These are phyloP conservation scores for Bubo blakistoni DNA, from an alignment of 2,113 vertebrate species.

Conservation along the genomic window DNA sequence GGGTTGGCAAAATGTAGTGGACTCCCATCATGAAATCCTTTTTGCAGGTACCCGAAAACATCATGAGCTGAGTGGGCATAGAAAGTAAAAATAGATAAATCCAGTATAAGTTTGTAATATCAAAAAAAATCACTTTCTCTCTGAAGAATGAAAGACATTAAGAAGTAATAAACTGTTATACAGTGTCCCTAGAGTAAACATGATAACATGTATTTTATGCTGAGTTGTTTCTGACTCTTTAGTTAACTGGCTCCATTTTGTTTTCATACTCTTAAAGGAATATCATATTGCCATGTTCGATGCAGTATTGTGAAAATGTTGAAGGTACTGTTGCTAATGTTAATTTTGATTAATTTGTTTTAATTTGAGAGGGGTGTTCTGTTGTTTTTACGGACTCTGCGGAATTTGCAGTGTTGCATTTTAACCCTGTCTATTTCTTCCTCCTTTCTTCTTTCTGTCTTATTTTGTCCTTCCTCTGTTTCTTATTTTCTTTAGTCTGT, in stretches of 20 bases:
- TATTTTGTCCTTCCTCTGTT: background rate
- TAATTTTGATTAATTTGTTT: background rate
- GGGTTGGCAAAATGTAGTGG: background rate
- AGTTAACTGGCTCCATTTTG: background rate
- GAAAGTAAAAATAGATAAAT: conserved; percentile 29
- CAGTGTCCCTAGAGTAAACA: background rate
- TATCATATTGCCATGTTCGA: background rate
- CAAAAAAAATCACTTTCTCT: conserved; percentile 29
- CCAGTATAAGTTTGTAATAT: conserved; percentile 26
- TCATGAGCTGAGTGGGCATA: background rate
- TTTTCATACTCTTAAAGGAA: background rate
- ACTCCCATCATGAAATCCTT: background rate
- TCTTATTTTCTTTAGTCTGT: background rate
- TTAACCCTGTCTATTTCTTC: background rate
- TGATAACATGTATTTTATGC: conserved; percentile 4
- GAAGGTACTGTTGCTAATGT: background rate
- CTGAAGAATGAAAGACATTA: conserved; percentile 25
- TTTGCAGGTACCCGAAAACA: background rate
- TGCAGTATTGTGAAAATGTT: background rate
- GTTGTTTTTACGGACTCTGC: background rate
- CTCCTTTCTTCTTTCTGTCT: background rate
- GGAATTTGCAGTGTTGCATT: background rate
- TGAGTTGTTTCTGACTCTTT: background rate
- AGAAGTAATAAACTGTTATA: conserved; percentile 39
- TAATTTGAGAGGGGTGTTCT: background rate